Evolutionary conservation across 1,140 invertebrate species (phyloP), one percentile per base, ranked within the genome.

Genomic region (Philotrypesis tridentata): DNA sequence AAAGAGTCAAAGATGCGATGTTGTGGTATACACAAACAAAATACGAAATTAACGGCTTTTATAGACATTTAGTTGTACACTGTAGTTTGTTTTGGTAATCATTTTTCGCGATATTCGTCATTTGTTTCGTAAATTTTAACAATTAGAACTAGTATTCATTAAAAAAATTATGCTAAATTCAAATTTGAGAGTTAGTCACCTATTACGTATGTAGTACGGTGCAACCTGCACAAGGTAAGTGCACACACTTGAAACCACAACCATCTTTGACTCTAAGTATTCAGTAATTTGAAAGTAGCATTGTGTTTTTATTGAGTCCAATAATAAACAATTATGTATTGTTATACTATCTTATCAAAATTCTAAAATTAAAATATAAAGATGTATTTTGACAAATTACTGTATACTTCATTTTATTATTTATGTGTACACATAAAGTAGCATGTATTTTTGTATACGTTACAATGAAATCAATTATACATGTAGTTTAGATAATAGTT

Each of bases 251-350:
- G 3, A 79, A 88, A 85, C 90, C 91, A 91, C 90, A 91, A 91
- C 90, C 90, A 87, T 91, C 89, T 89, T 91, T 91, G 90, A 88
- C 87, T 85, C 87, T 86, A 81, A 83, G 85, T 85, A 86, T 89
- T 87, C 87, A 89, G 90, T 89, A 90, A 90, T 90, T 90, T 90
- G 87, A 82, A 65, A 31, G 7, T 9, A 76, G n/a, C 37, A 55
- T 5, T 40, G 12, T 9, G 37, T 11, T 11, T 43, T 43, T 43
- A 14, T 43, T 43, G 40, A 5, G n/a, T n/a, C 17, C 48, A 55
- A 55, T 55, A 17, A 14, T 55, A 5, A 55, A 55, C 21, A 21
- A 1, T 55, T 8, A 21, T 43, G n/a, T 68, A 33, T 75, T n/a
- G 25, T n/a, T 33, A 76, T 29, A 27, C 25, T 17, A 3, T 60